Evolutionary conservation across 2,888 invertebrate species (phyloP), one percentile per base, ranked within the genome.

Genomic region (Pseudococcus longispinus): DNA sequence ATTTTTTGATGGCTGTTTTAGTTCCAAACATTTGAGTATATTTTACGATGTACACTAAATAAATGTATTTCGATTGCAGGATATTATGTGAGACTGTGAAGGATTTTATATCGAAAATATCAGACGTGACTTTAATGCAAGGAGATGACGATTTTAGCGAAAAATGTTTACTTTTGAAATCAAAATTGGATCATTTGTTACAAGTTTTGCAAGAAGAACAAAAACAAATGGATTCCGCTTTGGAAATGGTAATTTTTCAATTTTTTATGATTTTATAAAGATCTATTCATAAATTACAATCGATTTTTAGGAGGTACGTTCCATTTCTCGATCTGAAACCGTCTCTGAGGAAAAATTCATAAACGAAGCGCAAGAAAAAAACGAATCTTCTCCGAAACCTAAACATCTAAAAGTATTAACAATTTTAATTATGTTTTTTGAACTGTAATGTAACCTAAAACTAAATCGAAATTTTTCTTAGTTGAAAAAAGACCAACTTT

Each of bases 41-140:
- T 42, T 87, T 84, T n/a, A n/a, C 55, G 5, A 18, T 55, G 3
- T 3, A n/a, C n/a, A 15, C 15, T 55, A 13, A 55, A n/a, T n/a
- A 20, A n/a, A 9, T 3, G 23, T 23, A 13, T 23, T 60, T 23
- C 60, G 9, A 42, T 88, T 89, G 0, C 89, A 92, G 92, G 91
- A 92, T 93, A 46, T 91, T 96, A 18, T 96, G 95, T 91, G 95
- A 95, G 90, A 95, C 95, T 0, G 94, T 96, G 29, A 94, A 95
- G 90, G 95, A 95, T 88, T 94, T 96, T 89, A 93, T 95, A 42
- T 91, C 93, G 6, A 92, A 93, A 89, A 92, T 94, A 83, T 91
- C 92, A 74, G 93, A 94, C 88, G 92, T 93, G 88, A 93, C 92
- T 87, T 88, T 92, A 87, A 91, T 91, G 26, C 92, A 92, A 88